phyloP scores from a whole-genome alignment of 2,888 invertebrate genomes.

The Hypercompe scribonia region DNA sequence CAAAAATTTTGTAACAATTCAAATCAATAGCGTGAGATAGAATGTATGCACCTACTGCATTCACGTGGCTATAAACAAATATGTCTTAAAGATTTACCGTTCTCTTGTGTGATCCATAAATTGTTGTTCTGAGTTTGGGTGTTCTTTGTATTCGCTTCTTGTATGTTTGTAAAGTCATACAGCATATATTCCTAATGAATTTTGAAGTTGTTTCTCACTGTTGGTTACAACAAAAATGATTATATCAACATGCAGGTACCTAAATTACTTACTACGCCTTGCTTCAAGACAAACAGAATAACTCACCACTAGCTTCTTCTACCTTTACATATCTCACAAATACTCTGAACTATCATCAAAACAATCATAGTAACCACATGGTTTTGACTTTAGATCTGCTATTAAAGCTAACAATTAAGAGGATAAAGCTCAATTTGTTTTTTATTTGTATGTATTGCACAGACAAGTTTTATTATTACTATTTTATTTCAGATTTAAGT shows the following conservation, averaged over 20 bases:
- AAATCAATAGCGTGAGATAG: neutral
- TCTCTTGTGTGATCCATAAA: no score
- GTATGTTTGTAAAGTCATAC: no score
- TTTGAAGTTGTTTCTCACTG: no score
- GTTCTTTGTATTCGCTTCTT: no score
- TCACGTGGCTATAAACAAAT: neutral
- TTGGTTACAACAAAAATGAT: no score
- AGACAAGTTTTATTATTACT: no score
- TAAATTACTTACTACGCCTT: neutral
- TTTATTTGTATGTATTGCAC: neutral
- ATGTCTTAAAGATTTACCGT: neutral
- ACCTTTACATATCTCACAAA: neutral
- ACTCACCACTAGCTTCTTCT: neutral
- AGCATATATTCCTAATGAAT: no score
- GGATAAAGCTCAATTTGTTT: neutral
- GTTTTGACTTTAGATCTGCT: neutral
- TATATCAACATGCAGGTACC: neutral
- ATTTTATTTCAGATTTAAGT: no score
- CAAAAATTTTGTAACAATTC: conserved; percentile 35
- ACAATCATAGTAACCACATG: no score
- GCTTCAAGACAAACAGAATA: neutral
- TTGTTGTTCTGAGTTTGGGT: no score
- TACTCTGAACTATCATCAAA: no score
- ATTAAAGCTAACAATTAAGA: no score
- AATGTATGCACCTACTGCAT: neutral